Percentiles rank a stretch among this genome's conserved stretches.
Conservation (phyloP, 2,888 invertebrate species). For the Melangyna quadrimaculata region DNA sequence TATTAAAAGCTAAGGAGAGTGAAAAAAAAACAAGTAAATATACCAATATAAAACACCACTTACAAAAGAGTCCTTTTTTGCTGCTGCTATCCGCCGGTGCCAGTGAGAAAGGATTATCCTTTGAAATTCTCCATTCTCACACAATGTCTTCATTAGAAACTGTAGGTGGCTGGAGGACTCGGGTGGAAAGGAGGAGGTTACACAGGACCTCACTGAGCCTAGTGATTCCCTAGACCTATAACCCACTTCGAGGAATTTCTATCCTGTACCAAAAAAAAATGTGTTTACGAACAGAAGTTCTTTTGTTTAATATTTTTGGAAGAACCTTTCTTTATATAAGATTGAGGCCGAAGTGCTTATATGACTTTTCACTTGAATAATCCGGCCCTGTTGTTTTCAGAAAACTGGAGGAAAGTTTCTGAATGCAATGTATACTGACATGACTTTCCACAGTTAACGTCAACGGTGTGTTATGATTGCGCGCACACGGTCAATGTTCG, state of each 20-base stretch:
- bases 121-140: constrained; percentile 53
- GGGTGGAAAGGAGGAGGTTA: neutral
- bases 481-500: constrained; percentile 70
- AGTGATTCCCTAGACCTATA: neutral
- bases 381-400: neutral
- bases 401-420: neutral
- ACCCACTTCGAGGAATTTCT: no score
- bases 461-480: constrained; percentile 70
- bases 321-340: no score
- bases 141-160: constrained; percentile 66
- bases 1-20: constrained; percentile 6
- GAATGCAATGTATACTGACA: constrained; percentile 37
- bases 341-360: no score
- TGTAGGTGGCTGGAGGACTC: neutral
- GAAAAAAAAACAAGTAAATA: constrained; percentile 6
- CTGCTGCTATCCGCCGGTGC: constrained; percentile 1
- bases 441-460: constrained; percentile 53
- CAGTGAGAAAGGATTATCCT: constrained; percentile 52
- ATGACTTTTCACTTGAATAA: neutral
- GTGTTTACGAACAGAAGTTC: no score
- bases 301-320: no score
- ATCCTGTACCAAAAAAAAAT: no score
- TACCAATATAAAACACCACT: constrained; percentile 5
- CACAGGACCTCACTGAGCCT: neutral
- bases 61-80: constrained; percentile 46